Conservation (phyloP, 2,113 vertebrate species). For the Nibea coibor region DNA sequence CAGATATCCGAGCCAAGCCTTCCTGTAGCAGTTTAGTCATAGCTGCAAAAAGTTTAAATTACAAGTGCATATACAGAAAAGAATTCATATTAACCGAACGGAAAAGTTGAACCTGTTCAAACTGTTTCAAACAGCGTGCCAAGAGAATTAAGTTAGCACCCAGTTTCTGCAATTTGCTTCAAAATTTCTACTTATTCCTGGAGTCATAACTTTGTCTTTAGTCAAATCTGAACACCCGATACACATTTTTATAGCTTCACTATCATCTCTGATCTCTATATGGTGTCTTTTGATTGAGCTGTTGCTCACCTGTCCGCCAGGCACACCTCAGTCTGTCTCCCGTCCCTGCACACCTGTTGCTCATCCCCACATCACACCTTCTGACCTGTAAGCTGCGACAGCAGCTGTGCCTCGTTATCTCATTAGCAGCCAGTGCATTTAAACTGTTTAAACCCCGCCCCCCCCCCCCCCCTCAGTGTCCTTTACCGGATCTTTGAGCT, state of each 20-base stretch:
- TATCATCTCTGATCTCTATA: neutral
- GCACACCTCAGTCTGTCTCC: neutral
- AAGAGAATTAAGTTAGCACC: neutral
- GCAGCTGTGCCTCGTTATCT: constrained; percentile 2
- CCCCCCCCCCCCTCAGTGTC: neutral
- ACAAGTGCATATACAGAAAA: neutral
- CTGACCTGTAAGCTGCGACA: neutral
- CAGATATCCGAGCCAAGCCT: too few relatives aligned
- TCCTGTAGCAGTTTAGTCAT: neutral
- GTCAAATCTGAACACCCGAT: neutral
- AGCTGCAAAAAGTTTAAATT: neutral
- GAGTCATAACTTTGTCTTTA: neutral
- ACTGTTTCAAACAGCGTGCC: too few relatives aligned
- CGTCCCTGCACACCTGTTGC: neutral
- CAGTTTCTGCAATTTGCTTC: neutral
- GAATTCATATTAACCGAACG: neutral
- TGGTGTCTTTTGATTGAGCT: too few relatives aligned
- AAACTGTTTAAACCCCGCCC: neutral
- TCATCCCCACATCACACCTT: constrained; percentile 4
- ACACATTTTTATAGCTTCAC: neutral
- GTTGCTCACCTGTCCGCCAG: too few relatives aligned
- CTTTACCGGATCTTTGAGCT: neutral
- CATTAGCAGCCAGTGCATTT: neutral
- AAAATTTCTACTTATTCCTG: neutral
- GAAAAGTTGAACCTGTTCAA: too few relatives aligned